These are phyloP conservation scores for Ectropis grisescens DNA, from an alignment of 1,140 invertebrate species.

Conservation along the genomic window DNA sequence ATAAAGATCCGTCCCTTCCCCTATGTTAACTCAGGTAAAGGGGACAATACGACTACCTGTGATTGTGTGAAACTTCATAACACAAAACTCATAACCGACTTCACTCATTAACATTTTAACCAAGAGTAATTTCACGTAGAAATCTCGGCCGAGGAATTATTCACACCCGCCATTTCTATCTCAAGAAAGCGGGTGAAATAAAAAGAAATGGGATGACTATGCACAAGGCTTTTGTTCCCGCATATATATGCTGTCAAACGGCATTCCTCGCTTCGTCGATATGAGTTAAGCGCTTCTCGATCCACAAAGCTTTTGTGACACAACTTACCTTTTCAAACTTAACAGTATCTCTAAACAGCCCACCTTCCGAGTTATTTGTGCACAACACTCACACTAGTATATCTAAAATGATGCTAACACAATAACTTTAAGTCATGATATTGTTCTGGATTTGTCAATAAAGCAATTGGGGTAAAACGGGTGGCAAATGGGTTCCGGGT, in stretches of 20 bases:
- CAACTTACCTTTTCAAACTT: slow-evolving; percentile 65
- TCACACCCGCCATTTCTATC: slow-evolving; percentile 10
- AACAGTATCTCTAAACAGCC: slow-evolving; percentile 41
- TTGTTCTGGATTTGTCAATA: slow-evolving; percentile 35
- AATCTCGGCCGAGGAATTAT: not conserved
- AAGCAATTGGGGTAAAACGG: slow-evolving; percentile 47
- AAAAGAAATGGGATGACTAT: slow-evolving; percentile 52
- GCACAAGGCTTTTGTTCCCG: slow-evolving; percentile 66
- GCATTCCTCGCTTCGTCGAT: slow-evolving; percentile 61
- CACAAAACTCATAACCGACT: slow-evolving; percentile 17
- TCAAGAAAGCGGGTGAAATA: slow-evolving; percentile 37
- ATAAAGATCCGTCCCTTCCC: slow-evolving; percentile 35
- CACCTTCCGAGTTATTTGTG: slow-evolving; percentile 13
- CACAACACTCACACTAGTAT: slow-evolving; percentile 38
- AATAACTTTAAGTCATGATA: slow-evolving; percentile 50
- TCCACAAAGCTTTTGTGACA: slow-evolving; percentile 49
- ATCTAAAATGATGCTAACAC: slow-evolving; percentile 18
- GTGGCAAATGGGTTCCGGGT: slow-evolving; percentile 22
- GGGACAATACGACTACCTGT: slow-evolving; percentile 48
- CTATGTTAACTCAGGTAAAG: slow-evolving; percentile 42
- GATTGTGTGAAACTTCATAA: slow-evolving; percentile 33
- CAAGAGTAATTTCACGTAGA: too few species aligned
- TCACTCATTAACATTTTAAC: slow-evolving; percentile 20
- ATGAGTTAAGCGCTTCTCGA: slow-evolving; percentile 54
- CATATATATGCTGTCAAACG: slow-evolving; percentile 65